Base-by-base conservation (phyloP, 2,113 vertebrate genomes). In the Boulengeromyrus knoepffleri region DNA sequence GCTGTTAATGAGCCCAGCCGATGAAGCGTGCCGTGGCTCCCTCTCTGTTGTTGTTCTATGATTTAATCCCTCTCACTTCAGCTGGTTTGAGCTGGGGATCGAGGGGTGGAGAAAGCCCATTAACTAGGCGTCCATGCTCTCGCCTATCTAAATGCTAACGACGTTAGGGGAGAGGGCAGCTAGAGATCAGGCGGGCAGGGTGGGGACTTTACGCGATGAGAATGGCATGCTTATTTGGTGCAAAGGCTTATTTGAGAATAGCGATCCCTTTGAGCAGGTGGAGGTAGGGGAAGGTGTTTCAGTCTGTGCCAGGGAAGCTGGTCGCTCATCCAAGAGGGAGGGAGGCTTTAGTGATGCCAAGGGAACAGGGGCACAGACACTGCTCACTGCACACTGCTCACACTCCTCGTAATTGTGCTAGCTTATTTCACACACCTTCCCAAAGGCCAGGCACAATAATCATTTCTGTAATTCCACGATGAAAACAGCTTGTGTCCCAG, bases 131-230 rank as follows among this genome's bases (percentile, higher is more conserved):
- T 93, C 95, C 0, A 91, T 94, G 96, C 96, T 95, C 97, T 96
- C 96, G 97, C 94, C 98, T 97, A 99, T 99, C 99, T 99, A 99
- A 99, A 99, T 99, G 99, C 98, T 99, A 99, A 99, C 97, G 96
- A 99, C 96, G 97, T 97, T 96, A 96, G 96, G 96, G 96, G 94
- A 93, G 96, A 95, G 92, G 42, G 91, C 2, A 85, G 87, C 52
- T 2, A 31, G 87, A 88, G 50, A 88, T n/a, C 86, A 36, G 93
- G 91, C 93, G 21, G 92, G 92, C 6, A 36, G 49, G 89, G 24
- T 31, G 87, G 92, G 92, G 95, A 92, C 3, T 80, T 93, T 90
- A 94, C n/a, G 91, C 91, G 66, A 89, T 31, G 70, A 91, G 92
- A 95, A 93, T 93, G 94, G 95, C 58, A 46, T 52, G 94, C 94